Base-by-base conservation (phyloP, 2,113 vertebrate genomes). In the Gavia stellata region DNA sequence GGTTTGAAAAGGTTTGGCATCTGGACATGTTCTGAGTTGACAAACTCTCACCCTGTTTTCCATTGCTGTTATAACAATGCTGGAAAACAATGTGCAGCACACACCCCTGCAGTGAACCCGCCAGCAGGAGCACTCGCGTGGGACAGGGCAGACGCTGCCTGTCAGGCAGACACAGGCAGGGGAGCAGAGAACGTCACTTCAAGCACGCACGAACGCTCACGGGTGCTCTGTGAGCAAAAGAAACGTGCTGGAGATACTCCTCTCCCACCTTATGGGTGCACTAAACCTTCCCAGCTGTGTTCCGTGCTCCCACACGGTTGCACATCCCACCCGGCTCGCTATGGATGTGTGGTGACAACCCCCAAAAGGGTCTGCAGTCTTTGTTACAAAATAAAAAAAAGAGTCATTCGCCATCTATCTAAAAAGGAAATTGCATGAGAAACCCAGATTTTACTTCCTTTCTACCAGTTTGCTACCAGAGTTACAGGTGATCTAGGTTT, bases 71-170 rank as follows among this genome's bases (percentile, higher is more conserved):
- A 6, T 3, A 94, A 95, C 79, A 92, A 88, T 50, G 44, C 62
- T 67, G 86, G 62, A 85, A 73, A 92, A 67, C 38, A 49, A 38
- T 10, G 16, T 3, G 16, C 28, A n/a, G 85, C 36, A 7, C 81
- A 66, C 72, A 70, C 3, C n/a, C 59, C n/a, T 40, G 67, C 77
- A 28, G 50, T 1, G 2, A 84, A 31, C 33, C 55, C 1, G 2
- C 52, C 25, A 38, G 72, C 6, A 0, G 9, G 3, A 53, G 44
- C 0, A 0, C 62, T 42, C 1, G 0, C 34, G 33, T 2, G 9
- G 26, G 40, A 33, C 63, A 15, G 47, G 74, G 45, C 78, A 70
- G n/a, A 59, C 11, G 12, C 56, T 56, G 72, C 81, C 29, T 6
- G 2, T 12, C 40, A 29, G 47, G 50, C 28, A 47, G 38, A 36